phyloP scores from a whole-genome alignment of 2,113 vertebrate species.

The Calyptommatus sinebrachiatus region DNA sequence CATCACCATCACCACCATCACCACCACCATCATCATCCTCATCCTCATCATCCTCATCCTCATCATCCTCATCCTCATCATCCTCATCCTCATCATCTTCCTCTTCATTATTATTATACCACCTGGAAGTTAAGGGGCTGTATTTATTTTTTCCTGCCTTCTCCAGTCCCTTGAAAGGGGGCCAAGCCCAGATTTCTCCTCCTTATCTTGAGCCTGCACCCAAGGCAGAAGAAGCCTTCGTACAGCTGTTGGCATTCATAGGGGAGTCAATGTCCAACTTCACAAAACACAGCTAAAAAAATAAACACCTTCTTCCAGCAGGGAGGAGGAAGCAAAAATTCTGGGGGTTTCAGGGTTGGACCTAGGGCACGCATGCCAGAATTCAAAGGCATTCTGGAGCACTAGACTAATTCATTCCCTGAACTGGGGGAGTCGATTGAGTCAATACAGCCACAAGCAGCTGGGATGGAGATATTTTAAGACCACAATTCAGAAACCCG shows the following conservation, averaged over 20 bases:
- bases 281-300: slow-evolving; percentile 47
- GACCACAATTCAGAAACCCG: background rate
- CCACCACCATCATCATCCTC: no score
- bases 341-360: slow-evolving; percentile 31
- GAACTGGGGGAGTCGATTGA: background rate
- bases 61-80: no score
- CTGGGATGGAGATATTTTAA: background rate
- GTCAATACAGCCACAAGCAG: background rate
- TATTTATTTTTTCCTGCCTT: slow-evolving; percentile 23
- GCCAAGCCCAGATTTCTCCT: slow-evolving; percentile 28
- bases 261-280: slow-evolving; percentile 47
- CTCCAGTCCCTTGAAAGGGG: slow-evolving; percentile 53
- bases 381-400: background rate
- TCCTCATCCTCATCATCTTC: no score
- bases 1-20: no score
- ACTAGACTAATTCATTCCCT: background rate
- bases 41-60: no score
- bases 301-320: slow-evolving; percentile 51
- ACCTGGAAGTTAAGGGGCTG: background rate
- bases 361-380: background rate
- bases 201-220: slow-evolving; percentile 47
- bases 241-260: slow-evolving; percentile 54
- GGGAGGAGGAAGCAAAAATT: slow-evolving; percentile 44
- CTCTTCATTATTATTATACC: no score
- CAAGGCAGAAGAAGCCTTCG: slow-evolving; percentile 59